phyloP scores from a whole-genome alignment of 2,797 vertebrate genomes.

The Sciurus vulgaris region DNA sequence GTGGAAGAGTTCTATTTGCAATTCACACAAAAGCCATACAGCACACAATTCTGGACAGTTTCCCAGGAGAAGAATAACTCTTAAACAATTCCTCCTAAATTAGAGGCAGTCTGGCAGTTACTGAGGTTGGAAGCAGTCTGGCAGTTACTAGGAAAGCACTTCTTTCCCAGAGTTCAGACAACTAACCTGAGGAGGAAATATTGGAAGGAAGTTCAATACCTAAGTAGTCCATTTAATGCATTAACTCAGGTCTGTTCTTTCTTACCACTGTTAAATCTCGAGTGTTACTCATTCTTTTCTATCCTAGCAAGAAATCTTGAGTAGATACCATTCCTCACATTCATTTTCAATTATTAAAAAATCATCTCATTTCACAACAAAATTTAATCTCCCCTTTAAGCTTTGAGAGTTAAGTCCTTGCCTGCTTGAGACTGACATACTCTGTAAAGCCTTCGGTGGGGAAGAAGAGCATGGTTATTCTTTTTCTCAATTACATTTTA shows the following conservation, averaged over 20 bases:
- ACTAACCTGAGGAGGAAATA: not conserved
- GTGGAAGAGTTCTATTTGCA: conserved; percentile 6
- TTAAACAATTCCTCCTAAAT: not conserved
- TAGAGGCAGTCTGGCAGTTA: not conserved
- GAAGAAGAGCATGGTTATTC: not conserved
- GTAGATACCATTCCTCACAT: not conserved
- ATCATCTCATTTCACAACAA: not conserved
- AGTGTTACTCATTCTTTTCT: conserved; percentile 18
- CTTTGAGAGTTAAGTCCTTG: not conserved
- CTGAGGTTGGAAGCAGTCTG: not conserved
- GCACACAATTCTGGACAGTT: not conserved
- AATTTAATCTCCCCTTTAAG: not conserved
- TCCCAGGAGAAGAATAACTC: conserved; percentile 7
- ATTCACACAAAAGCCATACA: not conserved
- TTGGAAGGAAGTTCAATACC: not conserved
- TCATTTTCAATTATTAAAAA: conserved; percentile 46
- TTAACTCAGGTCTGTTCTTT: conserved; percentile 8
- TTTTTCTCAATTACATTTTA: not conserved
- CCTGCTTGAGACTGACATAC: not conserved
- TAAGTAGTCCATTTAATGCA: not conserved
- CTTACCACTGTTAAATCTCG: not conserved
- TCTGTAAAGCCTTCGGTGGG: not conserved
- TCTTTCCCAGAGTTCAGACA: conserved; percentile 17
- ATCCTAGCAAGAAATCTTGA: not conserved
- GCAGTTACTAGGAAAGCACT: not conserved